Evolutionary conservation across 2,888 invertebrate genomes (phyloP), one percentile per base, ranked within the genome.

Genomic region (Graphium colonna): DNA sequence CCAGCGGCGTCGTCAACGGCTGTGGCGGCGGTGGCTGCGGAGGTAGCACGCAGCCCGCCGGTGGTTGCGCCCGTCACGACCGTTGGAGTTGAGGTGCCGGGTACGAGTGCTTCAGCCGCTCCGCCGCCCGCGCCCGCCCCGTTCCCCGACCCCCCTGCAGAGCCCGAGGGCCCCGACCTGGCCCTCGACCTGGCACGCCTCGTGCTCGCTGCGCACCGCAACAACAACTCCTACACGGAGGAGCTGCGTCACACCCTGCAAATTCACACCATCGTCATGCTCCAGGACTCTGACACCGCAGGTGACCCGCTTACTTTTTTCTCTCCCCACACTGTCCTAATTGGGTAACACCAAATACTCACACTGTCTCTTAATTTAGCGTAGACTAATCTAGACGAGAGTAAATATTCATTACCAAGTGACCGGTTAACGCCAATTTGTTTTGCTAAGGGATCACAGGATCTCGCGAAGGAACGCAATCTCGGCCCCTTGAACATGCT

Each of bases 171-270:
- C 59, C 3, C 1, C 1, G 60, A 64, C 1, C 62, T 72, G 44
- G 71, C 77, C 28, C 77, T 71, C 60, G 79, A 83, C 48, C 65
- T 84, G 26, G 80, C 90, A 38, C 91, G 88, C 65, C 79, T 90
- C 58, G 86, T 92, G 52, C 90, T 92, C 41, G 56, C 65, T 0
- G 97, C 98, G 4, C 97, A 98, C 80, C 95, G 95, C 68, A 93
- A 93, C 64, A 94, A 97, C 81, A 97, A 97, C 85, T 93, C 94
- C 58, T 97, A 96, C 81, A 96, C 96, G 15, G 96, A 97, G 68
- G 97, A 97, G 70, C 93, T 94, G 64, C 94, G 94, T 92, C 72
- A 62, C 15, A 65, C 69, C 0, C 57, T 80, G 38, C 68, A 67
- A 26, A 66, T 69, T 13, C 69, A 63, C 9, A 59, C 63, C 4